A percentile compares a stretch with the other conserved stretches of the same genome.
These are phyloP conservation scores for Drosophila kurseongensis DNA, from an alignment of 1,140 invertebrate species.

Conservation along the genomic window DNA sequence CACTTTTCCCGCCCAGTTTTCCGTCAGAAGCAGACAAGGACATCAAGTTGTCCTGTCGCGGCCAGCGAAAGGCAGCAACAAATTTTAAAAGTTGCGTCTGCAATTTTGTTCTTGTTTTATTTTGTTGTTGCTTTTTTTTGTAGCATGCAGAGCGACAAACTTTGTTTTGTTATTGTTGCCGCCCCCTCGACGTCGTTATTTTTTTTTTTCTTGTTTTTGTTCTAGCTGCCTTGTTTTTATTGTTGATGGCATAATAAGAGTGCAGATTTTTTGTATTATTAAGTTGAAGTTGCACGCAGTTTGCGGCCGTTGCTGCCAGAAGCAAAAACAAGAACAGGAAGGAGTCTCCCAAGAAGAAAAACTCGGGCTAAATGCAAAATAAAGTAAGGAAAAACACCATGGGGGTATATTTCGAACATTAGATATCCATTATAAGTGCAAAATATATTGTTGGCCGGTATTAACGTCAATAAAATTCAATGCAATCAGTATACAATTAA, in stretches of 20 bases:
- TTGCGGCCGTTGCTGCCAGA: constrained; percentile 48
- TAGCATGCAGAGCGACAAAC: constrained; percentile 52
- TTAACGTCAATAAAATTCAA: too few relatives aligned
- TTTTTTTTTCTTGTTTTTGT: constrained; percentile 28
- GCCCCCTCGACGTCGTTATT: constrained; percentile 25
- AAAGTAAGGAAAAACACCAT: constrained; percentile 20
- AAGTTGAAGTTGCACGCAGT: constrained; percentile 77
- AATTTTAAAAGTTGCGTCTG: constrained; percentile 50
- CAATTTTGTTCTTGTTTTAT: constrained; percentile 43
- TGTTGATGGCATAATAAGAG: constrained; percentile 78
- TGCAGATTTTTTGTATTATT: constrained; percentile 72
- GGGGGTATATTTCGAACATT: neutral
- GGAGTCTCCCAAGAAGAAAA: constrained; percentile 4
- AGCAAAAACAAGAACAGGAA: constrained; percentile 14
- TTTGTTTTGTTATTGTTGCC: constrained; percentile 58
- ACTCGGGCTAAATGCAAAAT: constrained; percentile 48
- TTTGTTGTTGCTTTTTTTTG: constrained; percentile 22
- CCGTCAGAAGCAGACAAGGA: constrained; percentile 51
- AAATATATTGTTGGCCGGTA: too few relatives aligned
- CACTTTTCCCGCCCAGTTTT: neutral
- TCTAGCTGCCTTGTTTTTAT: constrained; percentile 62
- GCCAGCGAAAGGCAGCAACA: constrained; percentile 35
- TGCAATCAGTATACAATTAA: too few relatives aligned
- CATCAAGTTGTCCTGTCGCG: constrained; percentile 52
- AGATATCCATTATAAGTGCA: neutral